Conservation (phyloP, 2,113 vertebrate genomes). For the Callithrix jacchus region DNA sequence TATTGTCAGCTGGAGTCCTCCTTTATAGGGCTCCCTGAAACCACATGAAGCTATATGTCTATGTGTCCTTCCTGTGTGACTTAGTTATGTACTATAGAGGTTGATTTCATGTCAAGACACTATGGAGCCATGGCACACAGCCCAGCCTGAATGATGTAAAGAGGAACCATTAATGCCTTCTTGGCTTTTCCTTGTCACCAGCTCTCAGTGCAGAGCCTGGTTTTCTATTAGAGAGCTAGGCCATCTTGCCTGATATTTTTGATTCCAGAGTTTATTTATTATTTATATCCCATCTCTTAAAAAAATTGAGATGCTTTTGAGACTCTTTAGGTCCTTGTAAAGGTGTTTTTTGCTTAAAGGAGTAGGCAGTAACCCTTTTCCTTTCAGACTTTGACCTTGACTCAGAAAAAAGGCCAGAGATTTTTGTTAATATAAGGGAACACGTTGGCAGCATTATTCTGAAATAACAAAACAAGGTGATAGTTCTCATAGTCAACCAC, state of each 20-base stretch:
- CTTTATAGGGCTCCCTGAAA: background rate
- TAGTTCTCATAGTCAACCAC: background rate
- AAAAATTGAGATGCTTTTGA: background rate
- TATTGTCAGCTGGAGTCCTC: background rate
- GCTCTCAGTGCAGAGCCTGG: background rate
- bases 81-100: rapidly evolving
- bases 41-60: rapidly evolving
- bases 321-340: background rate
- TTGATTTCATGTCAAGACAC: background rate
- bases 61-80: background rate
- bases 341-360: background rate
- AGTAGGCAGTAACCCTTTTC: background rate
- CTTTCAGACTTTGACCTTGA: background rate
- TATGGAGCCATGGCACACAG: background rate
- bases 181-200: background rate
- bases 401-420: background rate
- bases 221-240: background rate
- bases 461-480: background rate
- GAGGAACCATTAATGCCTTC: background rate
- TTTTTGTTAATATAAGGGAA: background rate
- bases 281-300: background rate
- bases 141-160: too few species aligned
- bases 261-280: background rate
- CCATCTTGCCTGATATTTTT: background rate
- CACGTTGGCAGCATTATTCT: background rate